A percentile compares a stretch with the other conserved stretches of the same genome.
phyloP scores from a whole-genome alignment of 2,888 invertebrate genomes.

The Epistrophe grossulariae region DNA sequence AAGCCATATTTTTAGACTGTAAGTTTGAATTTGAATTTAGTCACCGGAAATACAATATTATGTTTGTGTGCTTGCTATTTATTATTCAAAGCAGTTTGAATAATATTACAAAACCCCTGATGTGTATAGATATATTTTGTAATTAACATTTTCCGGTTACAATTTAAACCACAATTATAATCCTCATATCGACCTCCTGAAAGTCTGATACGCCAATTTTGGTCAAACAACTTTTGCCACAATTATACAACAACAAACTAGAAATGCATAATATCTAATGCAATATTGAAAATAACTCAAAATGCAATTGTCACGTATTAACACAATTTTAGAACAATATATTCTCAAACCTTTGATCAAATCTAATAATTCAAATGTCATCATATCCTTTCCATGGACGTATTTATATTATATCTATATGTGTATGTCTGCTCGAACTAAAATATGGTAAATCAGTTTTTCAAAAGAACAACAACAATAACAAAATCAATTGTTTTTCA shows the following conservation, averaged over 20 bases:
- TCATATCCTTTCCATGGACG: neutral
- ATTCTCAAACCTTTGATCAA: neutral
- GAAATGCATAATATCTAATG: neutral
- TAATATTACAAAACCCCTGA: neutral
- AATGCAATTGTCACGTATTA: neutral
- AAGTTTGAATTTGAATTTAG: neutral
- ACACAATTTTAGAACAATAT: neutral
- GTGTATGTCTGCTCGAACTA: neutral
- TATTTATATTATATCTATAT: too few species aligned
- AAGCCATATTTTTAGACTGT: neutral
- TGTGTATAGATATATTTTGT: neutral
- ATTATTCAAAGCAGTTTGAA: constrained; percentile 1
- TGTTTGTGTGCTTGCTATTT: neutral
- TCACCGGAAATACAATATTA: neutral
- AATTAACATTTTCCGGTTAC: constrained; percentile 12
- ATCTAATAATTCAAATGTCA: constrained; percentile 5
- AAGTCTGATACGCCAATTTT: neutral
- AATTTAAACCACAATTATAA: constrained; percentile 7
- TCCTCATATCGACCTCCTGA: neutral
- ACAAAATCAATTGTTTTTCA: neutral
- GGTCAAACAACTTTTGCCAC: neutral
- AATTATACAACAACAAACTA: neutral
- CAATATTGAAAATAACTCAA: constrained; percentile 1
- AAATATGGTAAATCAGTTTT: neutral
- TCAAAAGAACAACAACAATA: neutral